These are phyloP conservation scores for Caranx ignobilis DNA, from an alignment of 2,113 vertebrate species.

Conservation along the genomic window DNA sequence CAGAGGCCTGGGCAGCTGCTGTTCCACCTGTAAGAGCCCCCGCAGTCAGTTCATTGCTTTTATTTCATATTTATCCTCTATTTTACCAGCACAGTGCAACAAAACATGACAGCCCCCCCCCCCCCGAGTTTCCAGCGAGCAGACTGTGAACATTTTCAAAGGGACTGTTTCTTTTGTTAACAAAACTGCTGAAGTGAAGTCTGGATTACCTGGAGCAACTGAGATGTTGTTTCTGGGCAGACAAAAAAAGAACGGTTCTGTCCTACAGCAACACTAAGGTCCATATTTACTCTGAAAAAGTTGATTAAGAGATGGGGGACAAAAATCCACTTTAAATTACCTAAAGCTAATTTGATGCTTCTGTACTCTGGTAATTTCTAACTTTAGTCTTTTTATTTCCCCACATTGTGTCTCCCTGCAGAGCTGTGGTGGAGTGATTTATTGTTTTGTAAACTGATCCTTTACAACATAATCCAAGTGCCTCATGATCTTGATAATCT, in stretches of 20 bases:
- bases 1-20: slow-evolving; percentile 89
- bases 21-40: slow-evolving; percentile 88
- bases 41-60: not conserved
- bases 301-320: too few relatives aligned
- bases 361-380: too few relatives aligned
- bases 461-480: not conserved
- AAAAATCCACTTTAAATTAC: too few relatives aligned
- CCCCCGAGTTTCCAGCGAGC: not conserved
- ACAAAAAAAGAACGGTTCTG: not conserved
- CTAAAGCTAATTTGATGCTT: too few relatives aligned
- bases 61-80: not conserved
- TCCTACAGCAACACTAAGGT: not conserved
- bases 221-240: not conserved
- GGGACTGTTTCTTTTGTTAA: not conserved
- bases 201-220: too few relatives aligned
- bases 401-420: too few relatives aligned
- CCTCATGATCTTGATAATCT: not conserved
- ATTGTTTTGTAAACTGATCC: not conserved
- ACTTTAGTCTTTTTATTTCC: too few relatives aligned
- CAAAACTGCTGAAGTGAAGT: not conserved
- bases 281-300: too few relatives aligned
- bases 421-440: too few relatives aligned
- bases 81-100: not conserved
- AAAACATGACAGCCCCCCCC: not conserved
- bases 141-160: not conserved